Conservation (phyloP, 2,888 invertebrate genomes). For the Thera obeliscata region DNA sequence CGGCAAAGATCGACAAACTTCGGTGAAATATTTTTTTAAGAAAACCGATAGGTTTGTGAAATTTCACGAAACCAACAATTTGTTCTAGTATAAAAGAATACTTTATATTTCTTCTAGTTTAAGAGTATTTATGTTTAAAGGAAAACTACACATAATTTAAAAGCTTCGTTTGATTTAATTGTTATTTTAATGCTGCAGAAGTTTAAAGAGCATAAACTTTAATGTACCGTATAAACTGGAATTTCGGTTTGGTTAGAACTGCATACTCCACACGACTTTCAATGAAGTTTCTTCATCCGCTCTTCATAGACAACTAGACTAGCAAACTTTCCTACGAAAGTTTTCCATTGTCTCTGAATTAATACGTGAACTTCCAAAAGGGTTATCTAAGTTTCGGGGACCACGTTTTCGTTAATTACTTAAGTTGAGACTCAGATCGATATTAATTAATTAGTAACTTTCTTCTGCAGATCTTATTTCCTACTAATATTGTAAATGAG, state of each 20-base stretch:
- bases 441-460: constrained; percentile 73
- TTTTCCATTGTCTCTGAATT: constrained; percentile 76
- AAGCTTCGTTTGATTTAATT: no score
- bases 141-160: no score
- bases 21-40: no score
- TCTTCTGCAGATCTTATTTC: background rate
- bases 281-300: constrained; percentile 42
- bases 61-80: no score
- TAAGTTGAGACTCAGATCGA: constrained; percentile 67
- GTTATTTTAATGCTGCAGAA: background rate
- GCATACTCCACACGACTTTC: constrained; percentile 28
- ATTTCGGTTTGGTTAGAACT: constrained; percentile 33
- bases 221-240: constrained; percentile 5
- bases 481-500: no score
- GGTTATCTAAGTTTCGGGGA: constrained; percentile 76
- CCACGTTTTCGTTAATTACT: constrained; percentile 79
- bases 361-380: constrained; percentile 76
- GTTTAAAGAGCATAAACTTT: background rate
- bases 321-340: constrained; percentile 58
- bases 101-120: no score
- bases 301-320: constrained; percentile 48
- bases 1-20: no score
- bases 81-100: no score
- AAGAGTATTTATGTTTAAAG: no score
- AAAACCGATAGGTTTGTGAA: no score